Percentiles rank a stretch among this genome's conserved stretches.
phyloP scores from a whole-genome alignment of 2,888 invertebrate species.

The Andrena bicolor region DNA sequence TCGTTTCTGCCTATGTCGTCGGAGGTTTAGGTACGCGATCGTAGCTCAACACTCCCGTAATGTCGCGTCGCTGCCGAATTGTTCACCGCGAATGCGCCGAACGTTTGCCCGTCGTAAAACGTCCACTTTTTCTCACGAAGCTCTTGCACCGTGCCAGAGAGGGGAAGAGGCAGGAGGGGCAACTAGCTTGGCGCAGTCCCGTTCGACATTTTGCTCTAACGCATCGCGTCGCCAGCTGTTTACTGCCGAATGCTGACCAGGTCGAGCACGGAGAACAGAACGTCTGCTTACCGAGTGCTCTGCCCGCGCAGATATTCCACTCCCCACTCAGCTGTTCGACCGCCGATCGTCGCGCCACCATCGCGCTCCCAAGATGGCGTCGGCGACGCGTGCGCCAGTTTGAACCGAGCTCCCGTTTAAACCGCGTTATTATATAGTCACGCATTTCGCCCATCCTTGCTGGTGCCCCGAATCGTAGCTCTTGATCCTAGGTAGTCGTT shows the following conservation, averaged over 20 bases:
- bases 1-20: constrained; percentile 5
- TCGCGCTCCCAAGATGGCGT: constrained; percentile 34
- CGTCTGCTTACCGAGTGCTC: constrained; percentile 60
- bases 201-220: constrained; percentile 78
- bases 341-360: constrained; percentile 42
- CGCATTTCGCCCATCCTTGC: too few relatives aligned
- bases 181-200: constrained; percentile 70
- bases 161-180: constrained; percentile 52
- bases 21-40: neutral
- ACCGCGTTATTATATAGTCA: too few relatives aligned
- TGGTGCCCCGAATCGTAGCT: too few relatives aligned
- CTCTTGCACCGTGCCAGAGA: constrained; percentile 51
- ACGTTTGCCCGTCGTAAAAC: constrained; percentile 29
- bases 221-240: constrained; percentile 83
- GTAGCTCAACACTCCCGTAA: constrained; percentile 26
- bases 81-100: constrained; percentile 36
- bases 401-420: neutral
- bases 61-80: constrained; percentile 23
- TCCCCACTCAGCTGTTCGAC: constrained; percentile 62
- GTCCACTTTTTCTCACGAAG: constrained; percentile 43
- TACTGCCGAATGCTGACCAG: constrained; percentile 72
- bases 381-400: constrained; percentile 18
- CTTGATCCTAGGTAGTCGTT: too few relatives aligned
- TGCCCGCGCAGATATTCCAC: constrained; percentile 62
- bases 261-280: constrained; percentile 74